phyloP scores from a whole-genome alignment of 1,140 invertebrate genomes.

The Ganaspis sp. region DNA sequence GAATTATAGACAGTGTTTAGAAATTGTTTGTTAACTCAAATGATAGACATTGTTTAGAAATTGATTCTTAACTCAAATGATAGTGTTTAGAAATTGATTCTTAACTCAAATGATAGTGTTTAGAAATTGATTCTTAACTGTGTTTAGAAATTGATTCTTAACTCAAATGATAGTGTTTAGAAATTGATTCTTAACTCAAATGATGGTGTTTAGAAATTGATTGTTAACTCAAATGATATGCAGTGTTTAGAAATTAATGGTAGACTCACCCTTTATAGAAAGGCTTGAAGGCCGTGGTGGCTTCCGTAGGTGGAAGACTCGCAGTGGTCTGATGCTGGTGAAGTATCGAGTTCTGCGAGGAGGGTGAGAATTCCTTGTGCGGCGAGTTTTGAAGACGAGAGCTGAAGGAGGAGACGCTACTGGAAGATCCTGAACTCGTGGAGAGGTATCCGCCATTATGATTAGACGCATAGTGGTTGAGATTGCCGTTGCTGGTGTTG shows the following conservation, averaged over 20 bases:
- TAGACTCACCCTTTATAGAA: conserved; percentile 93
- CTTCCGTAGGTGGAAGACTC: conserved; percentile 73
- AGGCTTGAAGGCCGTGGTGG: conserved; percentile 87
- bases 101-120: too few species aligned
- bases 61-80: too few species aligned
- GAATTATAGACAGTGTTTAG: too few species aligned
- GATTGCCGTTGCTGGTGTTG: conserved; percentile 63
- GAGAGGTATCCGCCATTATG: conserved; percentile 77
- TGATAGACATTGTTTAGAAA: too few species aligned
- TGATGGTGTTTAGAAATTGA: too few species aligned
- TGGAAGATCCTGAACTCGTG: conserved; percentile 74
- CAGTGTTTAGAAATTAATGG: conserved; percentile 42
- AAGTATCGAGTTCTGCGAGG: conserved; percentile 71
- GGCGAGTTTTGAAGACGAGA: conserved; percentile 77
- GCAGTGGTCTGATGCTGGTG: conserved; percentile 74
- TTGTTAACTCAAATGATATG: too few species aligned
- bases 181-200: too few species aligned
- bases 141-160: too few species aligned
- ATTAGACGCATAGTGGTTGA: conserved; percentile 72
- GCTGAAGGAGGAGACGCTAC: conserved; percentile 75
- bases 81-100: too few species aligned
- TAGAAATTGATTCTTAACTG: too few species aligned
- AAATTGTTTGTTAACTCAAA: too few species aligned
- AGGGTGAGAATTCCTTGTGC: conserved; percentile 77
- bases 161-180: too few species aligned